Evolutionary conservation across 2,888 invertebrate species (phyloP), one percentile per base, ranked within the genome.

Genomic region (Machimus atricapillus): DNA sequence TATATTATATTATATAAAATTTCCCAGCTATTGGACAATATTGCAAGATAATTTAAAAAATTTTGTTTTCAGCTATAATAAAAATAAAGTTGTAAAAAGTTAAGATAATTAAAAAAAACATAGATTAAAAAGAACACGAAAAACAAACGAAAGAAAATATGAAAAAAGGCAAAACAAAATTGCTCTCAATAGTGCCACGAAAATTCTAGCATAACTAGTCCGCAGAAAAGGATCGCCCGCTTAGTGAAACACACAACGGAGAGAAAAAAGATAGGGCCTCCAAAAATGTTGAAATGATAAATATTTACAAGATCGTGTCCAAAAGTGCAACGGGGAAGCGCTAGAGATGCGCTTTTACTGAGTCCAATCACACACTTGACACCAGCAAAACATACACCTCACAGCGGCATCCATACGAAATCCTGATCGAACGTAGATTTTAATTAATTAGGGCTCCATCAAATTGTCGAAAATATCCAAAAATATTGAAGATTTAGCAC

Each of bases 221-320:
- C 34, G 16, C 79, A 27, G 4, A 40, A 46, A 7, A 46, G 43
- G 1, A 79, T 23, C 66, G 66, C 12, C n/a, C 12, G 66, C 66
- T 23, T 66, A 66, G 66, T 12, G 66, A 19, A 52, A 40, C 2
- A 79, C 7, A 79, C 40, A 12, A 9, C 37, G 58, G 34, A 83
- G 66, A 66, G 19, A 12, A 83, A 83, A 73, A 83, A 52, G 52
- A 83, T 19, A 76, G 40, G 19, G 9, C 8, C 19, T 9, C 76
- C 31, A 74, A 83, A 37, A 37, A 83, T 83, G 58, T 40, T 66
- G 34, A 37, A 83, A 83, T 83, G 83, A 83, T 83, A 83, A 83
- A 83, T 52, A 40, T 19, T 81, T 81, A 19, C 7, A 19, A 66
- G 40, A 83, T 73, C 16, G 34, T 52, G n/a, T 56, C 27, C 31